Conservation (phyloP, 2,888 invertebrate genomes). For the Cryptophagus acutangulus region DNA sequence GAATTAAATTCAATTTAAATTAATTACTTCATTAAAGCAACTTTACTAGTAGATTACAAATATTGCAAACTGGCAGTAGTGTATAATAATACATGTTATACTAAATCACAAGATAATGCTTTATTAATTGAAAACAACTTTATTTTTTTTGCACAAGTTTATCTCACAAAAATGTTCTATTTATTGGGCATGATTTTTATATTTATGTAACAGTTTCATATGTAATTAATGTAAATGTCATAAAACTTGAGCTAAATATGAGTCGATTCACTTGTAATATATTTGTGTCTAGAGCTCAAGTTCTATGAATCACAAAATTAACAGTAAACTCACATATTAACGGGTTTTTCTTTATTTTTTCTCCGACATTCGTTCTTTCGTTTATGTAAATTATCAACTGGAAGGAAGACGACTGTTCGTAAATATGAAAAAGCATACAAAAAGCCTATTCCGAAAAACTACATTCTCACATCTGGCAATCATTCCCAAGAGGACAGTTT, state of each 20-base stretch:
- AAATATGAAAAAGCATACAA: slow-evolving; percentile 87
- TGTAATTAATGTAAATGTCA: neutral
- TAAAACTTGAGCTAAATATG: no score
- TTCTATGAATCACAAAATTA: neutral
- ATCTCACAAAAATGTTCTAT: slow-evolving; percentile 2
- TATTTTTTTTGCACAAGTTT: neutral
- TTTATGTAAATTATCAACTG: slow-evolving; percentile 44
- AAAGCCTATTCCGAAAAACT: slow-evolving; percentile 74
- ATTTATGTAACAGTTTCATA: neutral
- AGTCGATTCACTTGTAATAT: neutral
- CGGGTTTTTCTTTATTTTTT: slow-evolving; percentile 20
- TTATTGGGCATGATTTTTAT: slow-evolving; percentile 9
- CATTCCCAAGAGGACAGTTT: slow-evolving; percentile 74
- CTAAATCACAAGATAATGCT: neutral
- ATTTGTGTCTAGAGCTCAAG: neutral
- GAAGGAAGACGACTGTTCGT: slow-evolving; percentile 84
- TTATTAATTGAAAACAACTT: no score
- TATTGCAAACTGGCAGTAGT: no score
- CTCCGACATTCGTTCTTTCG: slow-evolving; percentile 21
- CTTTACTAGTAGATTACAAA: no score
- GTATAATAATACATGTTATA: no score
- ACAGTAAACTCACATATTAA: neutral
- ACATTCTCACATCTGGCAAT: slow-evolving; percentile 65
- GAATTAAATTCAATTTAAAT: no score
- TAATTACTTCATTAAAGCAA: no score